phyloP scores from a whole-genome alignment of 2,113 vertebrate species.

The Zosterops hypoxanthus region DNA sequence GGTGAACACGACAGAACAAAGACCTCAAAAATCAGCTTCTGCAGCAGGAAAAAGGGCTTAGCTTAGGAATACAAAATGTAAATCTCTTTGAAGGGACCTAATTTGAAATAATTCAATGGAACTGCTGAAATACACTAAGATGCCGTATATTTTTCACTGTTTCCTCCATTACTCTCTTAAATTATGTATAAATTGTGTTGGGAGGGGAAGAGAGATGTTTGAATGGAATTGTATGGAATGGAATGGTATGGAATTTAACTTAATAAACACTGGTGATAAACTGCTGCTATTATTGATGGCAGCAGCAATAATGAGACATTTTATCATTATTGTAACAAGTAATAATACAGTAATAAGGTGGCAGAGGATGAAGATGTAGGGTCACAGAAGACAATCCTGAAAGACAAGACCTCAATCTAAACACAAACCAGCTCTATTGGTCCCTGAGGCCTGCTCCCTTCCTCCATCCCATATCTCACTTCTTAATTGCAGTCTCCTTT shows the following conservation, averaged over 20 bases:
- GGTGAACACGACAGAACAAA: not conserved
- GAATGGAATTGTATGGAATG: not conserved
- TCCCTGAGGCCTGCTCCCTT: not conserved
- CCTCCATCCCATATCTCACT: not conserved
- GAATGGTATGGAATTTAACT: not conserved
- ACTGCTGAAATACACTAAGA: not conserved
- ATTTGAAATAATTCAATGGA: not conserved
- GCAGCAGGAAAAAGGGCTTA: not conserved
- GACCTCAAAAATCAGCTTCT: not conserved
- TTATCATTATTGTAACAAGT: constrained; percentile 20
- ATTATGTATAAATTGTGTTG: not conserved
- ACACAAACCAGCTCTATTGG: constrained; percentile 22
- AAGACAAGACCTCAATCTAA: constrained; percentile 48
- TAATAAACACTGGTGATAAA: not conserved
- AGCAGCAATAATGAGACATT: constrained; percentile 20
- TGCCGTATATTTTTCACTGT: not conserved
- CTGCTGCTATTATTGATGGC: constrained; percentile 7
- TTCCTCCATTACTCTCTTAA: not conserved
- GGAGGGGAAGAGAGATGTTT: not conserved
- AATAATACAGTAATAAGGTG: constrained; percentile 39
- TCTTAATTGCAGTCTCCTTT: constrained; percentile 6
- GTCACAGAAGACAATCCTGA: constrained; percentile 21
- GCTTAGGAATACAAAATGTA: not conserved
- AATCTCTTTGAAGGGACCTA: not conserved
- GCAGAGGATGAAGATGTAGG: constrained; percentile 2